Conservation (phyloP, 2,888 invertebrate species). For the Dascillus cervinus region DNA sequence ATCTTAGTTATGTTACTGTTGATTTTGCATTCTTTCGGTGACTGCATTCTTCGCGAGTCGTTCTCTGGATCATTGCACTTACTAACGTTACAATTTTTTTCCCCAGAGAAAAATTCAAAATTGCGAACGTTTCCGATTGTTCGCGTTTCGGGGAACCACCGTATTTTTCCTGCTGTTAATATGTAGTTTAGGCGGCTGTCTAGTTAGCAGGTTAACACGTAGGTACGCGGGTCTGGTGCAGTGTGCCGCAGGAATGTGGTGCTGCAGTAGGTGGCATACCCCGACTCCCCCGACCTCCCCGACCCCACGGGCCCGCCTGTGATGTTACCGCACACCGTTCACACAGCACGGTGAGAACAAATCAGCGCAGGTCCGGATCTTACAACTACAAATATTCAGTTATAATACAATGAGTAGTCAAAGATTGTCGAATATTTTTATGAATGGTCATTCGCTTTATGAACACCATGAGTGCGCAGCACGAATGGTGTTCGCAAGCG, state of each 20-base stretch:
- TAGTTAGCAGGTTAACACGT: slow-evolving; percentile 48
- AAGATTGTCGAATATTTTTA: no score
- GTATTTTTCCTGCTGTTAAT: not conserved
- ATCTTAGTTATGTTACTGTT: slow-evolving; percentile 25
- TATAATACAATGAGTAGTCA: no score
- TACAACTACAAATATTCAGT: not conserved
- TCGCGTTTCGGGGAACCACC: not conserved
- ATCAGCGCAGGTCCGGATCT: slow-evolving; percentile 15
- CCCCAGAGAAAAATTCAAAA: slow-evolving; percentile 23
- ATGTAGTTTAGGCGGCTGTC: slow-evolving; percentile 26
- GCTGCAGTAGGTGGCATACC: slow-evolving; percentile 14
- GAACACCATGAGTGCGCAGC: no score
- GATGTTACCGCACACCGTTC: slow-evolving; percentile 37
- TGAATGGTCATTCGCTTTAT: no score
- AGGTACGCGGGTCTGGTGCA: slow-evolving; percentile 10
- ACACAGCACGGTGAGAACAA: slow-evolving; percentile 33
- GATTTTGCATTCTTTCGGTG: slow-evolving; percentile 36
- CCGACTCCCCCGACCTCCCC: slow-evolving; percentile 6
- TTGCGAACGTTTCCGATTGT: slow-evolving; percentile 7
- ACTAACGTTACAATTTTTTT: slow-evolving; percentile 26
- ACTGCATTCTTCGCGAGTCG: slow-evolving; percentile 35
- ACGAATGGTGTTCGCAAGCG: no score
- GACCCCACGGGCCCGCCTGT: slow-evolving; percentile 22
- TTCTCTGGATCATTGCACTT: slow-evolving; percentile 36
- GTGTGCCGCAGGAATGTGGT: slow-evolving; percentile 15